Evolutionary conservation across 2,797 vertebrate species (phyloP).

Genomic region (Pteropus rufus): DNA sequence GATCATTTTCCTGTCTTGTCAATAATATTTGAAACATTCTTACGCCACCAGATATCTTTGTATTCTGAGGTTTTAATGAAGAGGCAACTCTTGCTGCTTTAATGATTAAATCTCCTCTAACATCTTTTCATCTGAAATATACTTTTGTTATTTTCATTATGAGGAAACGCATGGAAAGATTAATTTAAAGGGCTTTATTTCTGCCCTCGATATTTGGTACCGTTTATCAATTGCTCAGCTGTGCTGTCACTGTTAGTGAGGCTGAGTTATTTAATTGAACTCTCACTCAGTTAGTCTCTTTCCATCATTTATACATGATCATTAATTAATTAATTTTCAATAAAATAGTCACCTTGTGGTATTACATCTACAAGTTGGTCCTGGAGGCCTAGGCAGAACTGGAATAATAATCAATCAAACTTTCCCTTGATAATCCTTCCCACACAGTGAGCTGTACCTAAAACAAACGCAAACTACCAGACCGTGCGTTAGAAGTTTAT

Average conservation of each 20-base stretch:
- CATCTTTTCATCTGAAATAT: constrained; percentile 37
- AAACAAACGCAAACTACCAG: not conserved
- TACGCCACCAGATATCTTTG: constrained; percentile 38
- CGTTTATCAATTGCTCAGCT: constrained; percentile 62
- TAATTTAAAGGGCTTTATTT: constrained; percentile 64
- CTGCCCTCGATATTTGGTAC: constrained; percentile 34
- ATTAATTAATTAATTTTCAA: constrained; percentile 75
- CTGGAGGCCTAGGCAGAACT: constrained; percentile 34
- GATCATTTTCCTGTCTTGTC: constrained; percentile 58
- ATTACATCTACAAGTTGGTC: constrained; percentile 56
- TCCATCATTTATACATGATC: constrained; percentile 70
- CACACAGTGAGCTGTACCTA: not conserved
- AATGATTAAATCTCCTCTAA: constrained; percentile 51
- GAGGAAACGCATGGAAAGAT: not conserved
- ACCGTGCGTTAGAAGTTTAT: not conserved
- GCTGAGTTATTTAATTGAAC: constrained; percentile 72
- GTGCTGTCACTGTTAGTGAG: constrained; percentile 45
- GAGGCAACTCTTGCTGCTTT: constrained; percentile 44
- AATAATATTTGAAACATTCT: constrained; percentile 65
- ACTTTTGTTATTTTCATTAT: constrained; percentile 61
- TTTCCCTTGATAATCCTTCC: not conserved
- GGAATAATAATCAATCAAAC: constrained; percentile 42
- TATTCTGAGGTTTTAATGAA: not conserved
- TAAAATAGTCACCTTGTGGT: constrained; percentile 55
- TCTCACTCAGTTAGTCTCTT: constrained; percentile 67